Conservation (phyloP, 2,888 invertebrate genomes). For the Embidobia sp. region DNA sequence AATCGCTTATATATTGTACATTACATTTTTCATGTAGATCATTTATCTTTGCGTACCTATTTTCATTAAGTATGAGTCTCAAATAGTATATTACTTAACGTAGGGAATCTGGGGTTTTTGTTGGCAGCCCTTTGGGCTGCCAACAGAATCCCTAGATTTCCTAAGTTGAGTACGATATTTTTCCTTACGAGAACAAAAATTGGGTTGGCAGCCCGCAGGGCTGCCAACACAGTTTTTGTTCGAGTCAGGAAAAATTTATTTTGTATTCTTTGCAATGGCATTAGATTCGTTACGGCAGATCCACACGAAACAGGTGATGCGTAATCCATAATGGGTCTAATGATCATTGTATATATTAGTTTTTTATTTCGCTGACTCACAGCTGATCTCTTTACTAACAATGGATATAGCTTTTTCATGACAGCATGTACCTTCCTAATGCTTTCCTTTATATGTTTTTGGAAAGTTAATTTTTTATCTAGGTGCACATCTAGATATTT, state of each 20-base stretch:
- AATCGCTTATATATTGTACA: slow-evolving; percentile 6
- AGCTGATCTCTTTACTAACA: slow-evolving; percentile 59
- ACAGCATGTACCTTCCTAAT: slow-evolving; percentile 58
- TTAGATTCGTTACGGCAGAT: slow-evolving; percentile 42
- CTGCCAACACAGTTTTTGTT: too few relatives aligned
- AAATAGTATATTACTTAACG: too few relatives aligned
- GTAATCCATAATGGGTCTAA: slow-evolving; percentile 62
- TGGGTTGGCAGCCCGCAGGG: too few relatives aligned
- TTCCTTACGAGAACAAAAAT: too few relatives aligned
- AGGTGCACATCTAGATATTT: slow-evolving; percentile 67
- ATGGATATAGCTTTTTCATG: slow-evolving; percentile 63
- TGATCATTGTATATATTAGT: slow-evolving; percentile 65
- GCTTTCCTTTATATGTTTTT: slow-evolving; percentile 58
- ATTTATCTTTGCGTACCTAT: slow-evolving; percentile 42
- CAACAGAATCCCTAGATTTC: too few relatives aligned
- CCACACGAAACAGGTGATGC: slow-evolving; percentile 66
- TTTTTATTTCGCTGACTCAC: slow-evolving; percentile 64
- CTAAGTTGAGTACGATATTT: too few relatives aligned
- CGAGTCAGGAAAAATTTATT: too few relatives aligned
- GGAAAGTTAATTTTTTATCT: slow-evolving; percentile 58
- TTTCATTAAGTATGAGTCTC: slow-evolving; percentile 37
- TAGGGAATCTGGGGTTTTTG: too few relatives aligned
- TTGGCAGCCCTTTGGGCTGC: too few relatives aligned
- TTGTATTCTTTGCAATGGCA: slow-evolving; percentile 58
- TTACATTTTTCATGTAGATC: slow-evolving; percentile 47